Conservation (phyloP, 2,797 vertebrate species). For the Sarcophilus harrisii region DNA sequence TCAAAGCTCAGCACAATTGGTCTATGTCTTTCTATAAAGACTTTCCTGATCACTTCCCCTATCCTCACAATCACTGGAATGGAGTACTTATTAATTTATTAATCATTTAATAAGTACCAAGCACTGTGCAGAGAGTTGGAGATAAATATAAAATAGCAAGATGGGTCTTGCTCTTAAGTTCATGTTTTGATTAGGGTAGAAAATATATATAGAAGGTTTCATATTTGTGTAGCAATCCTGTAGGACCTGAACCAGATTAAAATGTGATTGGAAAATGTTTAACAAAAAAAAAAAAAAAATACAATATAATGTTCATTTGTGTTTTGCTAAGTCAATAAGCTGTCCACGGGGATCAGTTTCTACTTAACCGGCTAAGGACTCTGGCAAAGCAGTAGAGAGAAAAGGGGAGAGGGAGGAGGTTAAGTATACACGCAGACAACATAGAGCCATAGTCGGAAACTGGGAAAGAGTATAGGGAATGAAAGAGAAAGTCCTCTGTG, state of each 20-base stretch:
- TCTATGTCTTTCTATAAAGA: neutral
- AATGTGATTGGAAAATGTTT: neutral
- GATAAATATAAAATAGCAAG: neutral
- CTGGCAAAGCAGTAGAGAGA: neutral
- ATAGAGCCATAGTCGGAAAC: neutral
- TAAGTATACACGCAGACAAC: neutral
- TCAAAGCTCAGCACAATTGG: neutral
- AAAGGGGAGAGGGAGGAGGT: neutral
- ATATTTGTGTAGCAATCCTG: neutral
- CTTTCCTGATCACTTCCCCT: neutral
- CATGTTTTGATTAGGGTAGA: neutral
- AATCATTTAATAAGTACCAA: neutral
- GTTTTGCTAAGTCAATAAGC: neutral
- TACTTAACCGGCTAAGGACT: neutral
- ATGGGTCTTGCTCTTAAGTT: neutral
- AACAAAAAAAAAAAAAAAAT: no score
- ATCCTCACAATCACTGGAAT: no score
- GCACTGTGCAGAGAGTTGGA: neutral
- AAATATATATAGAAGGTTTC: neutral
- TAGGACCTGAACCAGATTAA: neutral
- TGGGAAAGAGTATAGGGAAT: neutral
- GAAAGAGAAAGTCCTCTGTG: neutral
- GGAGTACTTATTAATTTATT: neutral
- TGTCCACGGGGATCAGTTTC: neutral
- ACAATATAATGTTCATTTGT: neutral